Percentiles rank a stretch among this genome's conserved stretches.
Evolutionary conservation across 2,888 invertebrate species (phyloP).

Genomic region (Drosophila mayaguana): DNA sequence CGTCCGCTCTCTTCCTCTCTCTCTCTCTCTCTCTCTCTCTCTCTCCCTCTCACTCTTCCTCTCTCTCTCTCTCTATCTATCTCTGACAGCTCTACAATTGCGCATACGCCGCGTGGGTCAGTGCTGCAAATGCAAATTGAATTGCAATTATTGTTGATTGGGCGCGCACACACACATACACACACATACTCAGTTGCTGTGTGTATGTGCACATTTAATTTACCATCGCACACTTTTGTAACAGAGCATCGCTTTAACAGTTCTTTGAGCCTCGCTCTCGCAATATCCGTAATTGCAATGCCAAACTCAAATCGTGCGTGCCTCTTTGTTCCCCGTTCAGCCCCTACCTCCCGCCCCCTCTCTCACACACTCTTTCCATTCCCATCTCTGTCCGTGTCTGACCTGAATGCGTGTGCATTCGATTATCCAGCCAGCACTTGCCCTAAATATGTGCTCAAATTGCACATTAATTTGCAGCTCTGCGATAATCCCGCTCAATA

Average conservation of each 20-base stretch:
- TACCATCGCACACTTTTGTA: constrained; percentile 32
- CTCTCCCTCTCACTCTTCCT: neutral
- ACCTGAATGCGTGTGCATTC: constrained; percentile 47
- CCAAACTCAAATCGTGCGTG: constrained; percentile 32
- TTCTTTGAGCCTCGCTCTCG: constrained; percentile 33
- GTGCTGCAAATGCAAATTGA: constrained; percentile 55
- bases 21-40: neutral
- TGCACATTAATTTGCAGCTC: constrained; percentile 15
- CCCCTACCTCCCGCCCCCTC: neutral
- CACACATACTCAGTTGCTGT: constrained; percentile 1
- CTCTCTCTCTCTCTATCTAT: neutral
- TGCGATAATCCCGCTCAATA: constrained; percentile 14
- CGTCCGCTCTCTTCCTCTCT: neutral
- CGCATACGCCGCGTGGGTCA: constrained; percentile 50
- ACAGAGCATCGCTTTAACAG: constrained; percentile 27
- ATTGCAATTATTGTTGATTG: constrained; percentile 62
- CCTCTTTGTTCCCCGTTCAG: neutral
- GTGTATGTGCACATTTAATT: constrained; percentile 22
- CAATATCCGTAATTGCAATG: constrained; percentile 52
- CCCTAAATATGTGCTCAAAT: constrained; percentile 23
- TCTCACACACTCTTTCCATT: neutral
- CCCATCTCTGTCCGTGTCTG: constrained; percentile 18
- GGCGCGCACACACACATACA: constrained; percentile 4
- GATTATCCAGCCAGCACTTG: constrained; percentile 46
- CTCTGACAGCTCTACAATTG: constrained; percentile 24